A percentile compares a stretch with the other conserved stretches of the same genome.
Conservation (phyloP, 2,113 vertebrate species). For the Hippocampus zosterae region DNA sequence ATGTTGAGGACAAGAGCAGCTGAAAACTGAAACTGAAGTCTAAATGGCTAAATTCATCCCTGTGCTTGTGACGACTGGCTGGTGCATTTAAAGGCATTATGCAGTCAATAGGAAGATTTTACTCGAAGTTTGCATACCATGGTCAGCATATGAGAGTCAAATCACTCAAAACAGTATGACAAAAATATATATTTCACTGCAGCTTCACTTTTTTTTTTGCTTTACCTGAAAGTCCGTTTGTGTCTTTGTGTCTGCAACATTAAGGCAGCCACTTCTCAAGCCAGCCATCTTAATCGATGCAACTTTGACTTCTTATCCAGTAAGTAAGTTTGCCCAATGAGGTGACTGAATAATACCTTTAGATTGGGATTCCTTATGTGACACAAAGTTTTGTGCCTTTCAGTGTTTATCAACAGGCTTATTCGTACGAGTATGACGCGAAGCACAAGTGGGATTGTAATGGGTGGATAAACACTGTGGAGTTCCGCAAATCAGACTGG, state of each 20-base stretch:
- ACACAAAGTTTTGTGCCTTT: constrained; percentile 19
- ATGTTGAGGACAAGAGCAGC: constrained; percentile 45
- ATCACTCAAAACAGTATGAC: background rate
- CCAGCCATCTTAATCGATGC: background rate
- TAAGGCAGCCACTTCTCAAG: background rate
- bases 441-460: constrained; percentile 31
- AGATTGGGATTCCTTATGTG: constrained; percentile 18
- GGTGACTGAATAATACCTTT: constrained; percentile 56
- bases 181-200: background rate
- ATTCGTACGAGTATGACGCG: constrained; percentile 26
- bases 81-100: constrained; percentile 52
- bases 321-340: background rate
- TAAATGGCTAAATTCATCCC: constrained; percentile 23
- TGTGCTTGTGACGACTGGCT: constrained; percentile 26
- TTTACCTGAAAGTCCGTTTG: background rate
- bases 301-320: background rate
- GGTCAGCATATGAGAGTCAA: background rate
- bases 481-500: constrained; percentile 40
- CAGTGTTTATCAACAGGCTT: constrained; percentile 22
- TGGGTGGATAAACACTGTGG: constrained; percentile 34
- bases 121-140: background rate
- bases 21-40: constrained; percentile 29
- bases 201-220: background rate
- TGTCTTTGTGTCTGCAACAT: background rate
- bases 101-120: constrained; percentile 27